Evolutionary conservation across 2,888 invertebrate genomes (phyloP).

Genomic region (Dascillus cervinus): DNA sequence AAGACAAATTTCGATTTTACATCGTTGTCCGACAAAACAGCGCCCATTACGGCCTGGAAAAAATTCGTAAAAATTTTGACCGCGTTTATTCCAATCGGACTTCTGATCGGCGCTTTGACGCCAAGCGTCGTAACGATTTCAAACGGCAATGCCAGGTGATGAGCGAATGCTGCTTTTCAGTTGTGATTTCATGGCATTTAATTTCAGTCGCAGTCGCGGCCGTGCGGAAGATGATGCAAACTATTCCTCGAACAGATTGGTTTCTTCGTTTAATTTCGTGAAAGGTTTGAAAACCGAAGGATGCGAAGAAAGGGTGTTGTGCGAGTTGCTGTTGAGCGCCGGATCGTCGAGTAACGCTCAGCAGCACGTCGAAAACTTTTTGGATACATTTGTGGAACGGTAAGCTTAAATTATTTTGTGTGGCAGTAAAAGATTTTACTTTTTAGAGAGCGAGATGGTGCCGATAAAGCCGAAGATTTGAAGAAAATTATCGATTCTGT

Average conservation of each 20-base stretch:
- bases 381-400: conserved; percentile 33
- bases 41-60: too few relatives aligned
- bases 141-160: neutral
- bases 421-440: conserved; percentile 3
- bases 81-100: conserved; percentile 61
- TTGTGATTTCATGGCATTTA: neutral
- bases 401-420: conserved; percentile 18
- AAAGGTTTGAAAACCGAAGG: conserved; percentile 15
- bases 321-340: conserved; percentile 32
- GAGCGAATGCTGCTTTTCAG: neutral
- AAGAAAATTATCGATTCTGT: conserved; percentile 37
- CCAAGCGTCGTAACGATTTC: conserved; percentile 59
- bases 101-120: conserved; percentile 62
- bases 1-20: too few relatives aligned
- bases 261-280: conserved; percentile 8
- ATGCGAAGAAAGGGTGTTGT: conserved; percentile 34
- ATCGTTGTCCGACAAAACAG: too few relatives aligned
- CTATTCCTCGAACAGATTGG: conserved; percentile 3
- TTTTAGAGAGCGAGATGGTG: conserved; percentile 31
- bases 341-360: conserved; percentile 30
- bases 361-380: conserved; percentile 31
- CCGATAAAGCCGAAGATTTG: conserved; percentile 32
- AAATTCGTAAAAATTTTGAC: conserved; percentile 57
- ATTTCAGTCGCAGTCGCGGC: conserved; percentile 6
- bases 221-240: conserved; percentile 2